phyloP scores from a whole-genome alignment of 2,888 invertebrate species.

The Oscheius myriophilus region DNA sequence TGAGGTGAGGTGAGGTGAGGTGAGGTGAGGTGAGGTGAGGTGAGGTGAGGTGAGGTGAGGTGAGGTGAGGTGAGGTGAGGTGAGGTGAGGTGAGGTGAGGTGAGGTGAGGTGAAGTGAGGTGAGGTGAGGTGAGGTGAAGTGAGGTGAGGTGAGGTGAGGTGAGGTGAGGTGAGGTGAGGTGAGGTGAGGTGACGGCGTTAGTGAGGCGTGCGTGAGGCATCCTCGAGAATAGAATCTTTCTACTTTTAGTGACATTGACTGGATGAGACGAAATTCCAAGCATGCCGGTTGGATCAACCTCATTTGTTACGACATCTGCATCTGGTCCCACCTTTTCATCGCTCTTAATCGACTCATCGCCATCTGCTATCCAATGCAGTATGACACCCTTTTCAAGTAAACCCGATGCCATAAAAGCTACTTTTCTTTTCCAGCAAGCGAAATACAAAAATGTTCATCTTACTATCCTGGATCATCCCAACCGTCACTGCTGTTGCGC shows the following conservation, averaged over 20 bases:
- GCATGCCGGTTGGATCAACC: constrained; percentile 26
- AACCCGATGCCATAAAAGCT: background rate
- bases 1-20: too few species aligned
- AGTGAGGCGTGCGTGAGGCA: too few species aligned
- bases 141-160: too few species aligned
- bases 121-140: too few species aligned
- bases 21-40: too few species aligned
- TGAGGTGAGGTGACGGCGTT: too few species aligned
- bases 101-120: too few species aligned
- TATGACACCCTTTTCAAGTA: constrained; percentile 25
- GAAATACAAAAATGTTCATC: constrained; percentile 10
- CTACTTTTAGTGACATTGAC: background rate
- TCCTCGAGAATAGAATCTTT: too few species aligned
- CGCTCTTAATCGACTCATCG: constrained; percentile 18
- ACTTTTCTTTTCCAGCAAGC: constrained; percentile 1
- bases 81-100: too few species aligned
- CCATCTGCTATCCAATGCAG: constrained; percentile 23
- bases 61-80: too few species aligned
- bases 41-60: too few species aligned
- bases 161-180: too few species aligned
- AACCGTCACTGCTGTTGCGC: constrained; percentile 3
- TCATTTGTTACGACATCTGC: constrained; percentile 31
- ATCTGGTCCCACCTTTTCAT: constrained; percentile 30
- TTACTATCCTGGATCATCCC: constrained; percentile 21
- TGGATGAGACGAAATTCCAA: constrained; percentile 15